phyloP scores from a whole-genome alignment of 2,113 vertebrate genomes.

The Piprites chloris region DNA sequence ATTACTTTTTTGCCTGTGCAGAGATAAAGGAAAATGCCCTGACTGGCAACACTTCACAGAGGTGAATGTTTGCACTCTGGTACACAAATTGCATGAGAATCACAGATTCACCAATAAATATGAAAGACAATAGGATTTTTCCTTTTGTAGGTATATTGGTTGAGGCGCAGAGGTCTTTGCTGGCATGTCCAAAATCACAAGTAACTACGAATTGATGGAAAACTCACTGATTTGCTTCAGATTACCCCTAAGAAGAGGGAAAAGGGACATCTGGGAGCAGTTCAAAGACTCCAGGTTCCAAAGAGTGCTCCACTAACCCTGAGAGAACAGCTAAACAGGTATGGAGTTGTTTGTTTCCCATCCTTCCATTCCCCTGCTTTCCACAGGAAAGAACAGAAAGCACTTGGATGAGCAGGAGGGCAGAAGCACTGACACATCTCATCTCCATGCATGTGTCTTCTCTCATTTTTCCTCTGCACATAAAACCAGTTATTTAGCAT shows the following conservation, averaged over 20 bases:
- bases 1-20: not conserved
- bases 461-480: not conserved
- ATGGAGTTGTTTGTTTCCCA: not conserved
- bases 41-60: not conserved
- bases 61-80: not conserved
- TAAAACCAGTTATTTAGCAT: not conserved
- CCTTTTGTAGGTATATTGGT: not conserved
- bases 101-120: not conserved
- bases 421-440: not conserved
- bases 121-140: not conserved
- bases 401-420: not conserved
- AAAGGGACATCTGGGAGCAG: not conserved
- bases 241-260: fast-evolving
- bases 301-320: not conserved
- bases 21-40: not conserved
- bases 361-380: not conserved
- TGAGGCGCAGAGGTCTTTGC: not conserved
- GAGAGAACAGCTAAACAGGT: not conserved
- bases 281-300: not conserved
- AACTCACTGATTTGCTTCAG: not conserved
- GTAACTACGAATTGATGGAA: not conserved
- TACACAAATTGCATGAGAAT: fast-evolving
- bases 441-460: not conserved
- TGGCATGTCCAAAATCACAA: not conserved
- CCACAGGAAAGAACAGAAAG: not conserved